phyloP scores from a whole-genome alignment of 2,113 vertebrate genomes.

The Euleptes europaea region DNA sequence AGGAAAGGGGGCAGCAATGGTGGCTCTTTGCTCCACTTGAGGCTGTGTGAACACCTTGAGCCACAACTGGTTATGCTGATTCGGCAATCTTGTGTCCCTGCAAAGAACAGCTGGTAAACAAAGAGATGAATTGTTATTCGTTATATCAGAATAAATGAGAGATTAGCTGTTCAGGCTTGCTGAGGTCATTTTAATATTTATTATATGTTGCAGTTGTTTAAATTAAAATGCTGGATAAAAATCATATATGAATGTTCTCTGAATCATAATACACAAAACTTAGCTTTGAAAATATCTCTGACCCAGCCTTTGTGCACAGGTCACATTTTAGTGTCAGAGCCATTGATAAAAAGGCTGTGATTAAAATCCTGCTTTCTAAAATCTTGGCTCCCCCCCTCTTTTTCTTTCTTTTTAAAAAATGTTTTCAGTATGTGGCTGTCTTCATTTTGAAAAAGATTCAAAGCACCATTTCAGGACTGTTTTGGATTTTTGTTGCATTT shows the following conservation, averaged over 20 bases:
- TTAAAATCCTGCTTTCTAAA: neutral
- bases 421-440: neutral
- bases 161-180: neutral
- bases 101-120: neutral
- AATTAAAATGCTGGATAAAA: neutral
- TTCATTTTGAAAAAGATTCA: neutral
- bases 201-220: neutral
- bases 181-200: neutral
- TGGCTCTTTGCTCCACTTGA: too few species aligned
- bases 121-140: neutral
- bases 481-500: neutral
- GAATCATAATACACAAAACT: neutral
- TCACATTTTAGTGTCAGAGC: neutral
- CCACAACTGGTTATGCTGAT: neutral
- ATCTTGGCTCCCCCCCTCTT: neutral
- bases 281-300: neutral
- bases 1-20: too few species aligned
- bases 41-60: neutral
- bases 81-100: neutral
- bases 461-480: neutral
- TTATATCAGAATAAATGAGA: neutral
- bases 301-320: accelerated
- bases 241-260: neutral
- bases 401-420: neutral
- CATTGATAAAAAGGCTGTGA: neutral